Evolutionary conservation across 2,113 vertebrate genomes (phyloP).

Genomic region (Bubo scandiacus): DNA sequence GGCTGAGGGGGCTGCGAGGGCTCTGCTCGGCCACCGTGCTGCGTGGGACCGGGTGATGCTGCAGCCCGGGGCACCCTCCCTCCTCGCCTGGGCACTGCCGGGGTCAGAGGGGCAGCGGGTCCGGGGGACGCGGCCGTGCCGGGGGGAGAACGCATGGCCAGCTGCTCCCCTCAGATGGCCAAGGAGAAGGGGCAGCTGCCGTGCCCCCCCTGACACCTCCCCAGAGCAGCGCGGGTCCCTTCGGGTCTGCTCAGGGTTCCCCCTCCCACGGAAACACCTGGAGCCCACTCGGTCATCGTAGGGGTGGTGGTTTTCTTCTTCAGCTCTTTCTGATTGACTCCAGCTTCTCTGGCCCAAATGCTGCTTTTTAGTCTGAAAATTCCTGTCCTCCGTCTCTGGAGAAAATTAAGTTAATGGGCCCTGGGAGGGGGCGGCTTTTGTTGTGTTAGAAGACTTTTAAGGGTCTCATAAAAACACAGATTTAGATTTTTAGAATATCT

Average conservation of each 20-base stretch:
- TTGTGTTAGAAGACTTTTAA: not conserved
- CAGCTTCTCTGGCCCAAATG: not conserved
- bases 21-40: too few species aligned
- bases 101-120: not conserved
- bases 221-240: fast-evolving
- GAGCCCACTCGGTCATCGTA: fast-evolving
- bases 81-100: not conserved
- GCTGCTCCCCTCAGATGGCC: not conserved
- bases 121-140: too few species aligned
- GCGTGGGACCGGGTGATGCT: too few species aligned
- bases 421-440: not conserved
- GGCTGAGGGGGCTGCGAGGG: not conserved
- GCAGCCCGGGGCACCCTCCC: not conserved
- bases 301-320: not conserved
- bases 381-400: not conserved
- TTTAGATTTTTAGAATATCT: not conserved
- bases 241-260: not conserved
- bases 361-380: not conserved
- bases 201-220: not conserved
- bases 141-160: too few species aligned
- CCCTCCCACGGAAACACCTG: not conserved
- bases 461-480: not conserved
- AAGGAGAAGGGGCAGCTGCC: not conserved
- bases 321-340: not conserved
- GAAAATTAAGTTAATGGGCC: not conserved